Percentiles rank a stretch among this genome's conserved stretches.
phyloP scores from a whole-genome alignment of 2,113 vertebrate species.

The Scomber scombrus region DNA sequence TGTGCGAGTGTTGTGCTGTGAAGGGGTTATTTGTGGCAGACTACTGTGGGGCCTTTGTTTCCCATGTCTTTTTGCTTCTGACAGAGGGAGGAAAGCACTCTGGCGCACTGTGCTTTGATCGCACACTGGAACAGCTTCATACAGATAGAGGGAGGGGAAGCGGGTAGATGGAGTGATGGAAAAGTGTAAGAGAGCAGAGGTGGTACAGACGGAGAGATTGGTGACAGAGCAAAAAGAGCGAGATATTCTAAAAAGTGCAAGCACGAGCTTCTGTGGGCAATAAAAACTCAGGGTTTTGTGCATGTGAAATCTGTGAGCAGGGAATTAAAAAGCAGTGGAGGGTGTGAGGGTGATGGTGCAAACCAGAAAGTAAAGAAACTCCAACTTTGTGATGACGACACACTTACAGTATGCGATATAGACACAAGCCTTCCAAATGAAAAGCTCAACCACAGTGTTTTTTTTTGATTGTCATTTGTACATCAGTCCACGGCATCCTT shows the following conservation, averaged over 20 bases:
- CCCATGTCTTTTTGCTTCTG: conserved; percentile 69
- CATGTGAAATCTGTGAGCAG: conserved; percentile 21
- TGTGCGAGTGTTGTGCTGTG: conserved; percentile 54
- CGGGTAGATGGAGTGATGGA: conserved; percentile 60
- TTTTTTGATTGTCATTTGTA: neutral
- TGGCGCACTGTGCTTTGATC: conserved; percentile 77
- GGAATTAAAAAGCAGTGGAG: conserved; percentile 7
- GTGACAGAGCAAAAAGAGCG: conserved; percentile 36
- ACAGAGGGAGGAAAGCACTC: conserved; percentile 76
- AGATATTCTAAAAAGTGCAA: conserved; percentile 14
- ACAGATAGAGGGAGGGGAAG: conserved; percentile 62
- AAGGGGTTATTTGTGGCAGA: conserved; percentile 83
- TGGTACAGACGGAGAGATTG: conserved; percentile 36
- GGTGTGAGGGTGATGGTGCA: neutral
- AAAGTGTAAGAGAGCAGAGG: conserved; percentile 62
- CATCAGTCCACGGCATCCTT: neutral
- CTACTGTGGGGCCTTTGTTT: conserved; percentile 80
- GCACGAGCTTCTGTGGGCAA: conserved; percentile 21
- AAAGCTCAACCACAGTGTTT: neutral
- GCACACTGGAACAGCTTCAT: conserved; percentile 71
- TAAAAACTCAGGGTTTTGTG: conserved; percentile 40
- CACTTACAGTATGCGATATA: neutral
- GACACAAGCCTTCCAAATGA: neutral
- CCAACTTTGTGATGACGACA: neutral
- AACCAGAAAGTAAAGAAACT: conserved; percentile 16